These are phyloP conservation scores for Conchocele bisecta DNA, from an alignment of 2,888 invertebrate species.

Conservation along the genomic window DNA sequence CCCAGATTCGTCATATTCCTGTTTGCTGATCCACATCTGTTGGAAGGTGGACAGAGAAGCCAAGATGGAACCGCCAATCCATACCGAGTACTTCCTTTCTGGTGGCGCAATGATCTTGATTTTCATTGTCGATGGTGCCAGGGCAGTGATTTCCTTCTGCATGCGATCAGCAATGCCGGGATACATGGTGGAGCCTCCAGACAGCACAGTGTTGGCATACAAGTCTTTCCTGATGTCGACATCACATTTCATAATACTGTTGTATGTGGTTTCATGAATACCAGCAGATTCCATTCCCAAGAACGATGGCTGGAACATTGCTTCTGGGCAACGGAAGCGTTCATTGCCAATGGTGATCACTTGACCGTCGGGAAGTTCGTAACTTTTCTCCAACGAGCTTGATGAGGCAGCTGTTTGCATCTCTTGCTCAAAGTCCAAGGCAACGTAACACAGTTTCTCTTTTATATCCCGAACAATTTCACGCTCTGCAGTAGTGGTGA, in stretches of 20 bases:
- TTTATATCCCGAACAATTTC: constrained; percentile 69
- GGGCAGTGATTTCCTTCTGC: constrained; percentile 52
- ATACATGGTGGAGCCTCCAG: constrained; percentile 97
- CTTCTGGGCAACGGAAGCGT: constrained; percentile 77
- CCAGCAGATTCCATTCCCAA: constrained; percentile 69
- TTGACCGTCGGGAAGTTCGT: constrained; percentile 80
- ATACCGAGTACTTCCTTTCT: constrained; percentile 93
- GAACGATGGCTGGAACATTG: constrained; percentile 80
- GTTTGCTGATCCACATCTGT: constrained; percentile 77
- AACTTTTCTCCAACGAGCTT: constrained; percentile 84
- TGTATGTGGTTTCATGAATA: constrained; percentile 75
- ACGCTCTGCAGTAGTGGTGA: constrained; percentile 73
- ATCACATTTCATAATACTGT: constrained; percentile 77
- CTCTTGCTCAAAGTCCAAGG: constrained; percentile 60
- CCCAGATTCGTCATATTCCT: constrained; percentile 75
- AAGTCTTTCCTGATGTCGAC: constrained; percentile 77
- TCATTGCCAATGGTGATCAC: constrained; percentile 81
- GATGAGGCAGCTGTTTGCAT: constrained; percentile 73
- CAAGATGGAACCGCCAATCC: constrained; percentile 99
- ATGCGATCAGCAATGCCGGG: constrained; percentile 86
- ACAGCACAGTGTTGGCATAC: constrained; percentile 86
- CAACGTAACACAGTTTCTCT: constrained; percentile 65
- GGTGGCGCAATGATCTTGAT: constrained; percentile 62
- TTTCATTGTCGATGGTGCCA: constrained; percentile 56
- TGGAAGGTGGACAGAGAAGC: constrained; percentile 86